Percentiles rank a stretch among this genome's conserved stretches.
phyloP scores from a whole-genome alignment of 2,888 invertebrate genomes.

The Arenicola marina region DNA sequence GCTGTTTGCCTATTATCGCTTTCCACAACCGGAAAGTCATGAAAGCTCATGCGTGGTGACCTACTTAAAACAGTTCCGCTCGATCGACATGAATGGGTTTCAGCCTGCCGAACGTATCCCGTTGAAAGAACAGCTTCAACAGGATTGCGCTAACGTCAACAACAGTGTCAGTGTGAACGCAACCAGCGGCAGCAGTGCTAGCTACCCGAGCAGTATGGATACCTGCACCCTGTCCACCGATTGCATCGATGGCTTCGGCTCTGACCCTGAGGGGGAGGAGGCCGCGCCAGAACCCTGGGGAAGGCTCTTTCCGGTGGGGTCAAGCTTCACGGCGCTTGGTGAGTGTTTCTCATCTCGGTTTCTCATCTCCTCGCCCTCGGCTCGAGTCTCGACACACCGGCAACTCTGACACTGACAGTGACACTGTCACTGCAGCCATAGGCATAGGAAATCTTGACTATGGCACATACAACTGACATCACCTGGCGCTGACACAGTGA shows the following conservation, averaged over 20 bases:
- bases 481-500: too few relatives aligned
- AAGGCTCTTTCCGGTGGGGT: slow-evolving; percentile 50
- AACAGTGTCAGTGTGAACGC: not conserved
- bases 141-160: not conserved
- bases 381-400: not conserved
- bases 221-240: slow-evolving; percentile 45
- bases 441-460: too few relatives aligned
- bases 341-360: too few relatives aligned
- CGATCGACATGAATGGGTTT: not conserved
- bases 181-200: not conserved
- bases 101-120: not conserved
- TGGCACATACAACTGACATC: too few relatives aligned
- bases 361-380: too few relatives aligned
- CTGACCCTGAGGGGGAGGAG: slow-evolving; percentile 44
- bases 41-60: too few relatives aligned
- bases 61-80: too few relatives aligned
- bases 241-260: slow-evolving; percentile 42
- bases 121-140: not conserved
- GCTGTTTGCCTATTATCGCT: too few relatives aligned
- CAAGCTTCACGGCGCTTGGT: slow-evolving; percentile 46
- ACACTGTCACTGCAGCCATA: too few relatives aligned
- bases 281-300: slow-evolving; percentile 44
- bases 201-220: slow-evolving; percentile 4
- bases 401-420: not conserved
- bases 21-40: too few relatives aligned